Percentiles rank a stretch among this genome's conserved stretches.
Conservation (phyloP, 2,113 vertebrate species). For the Mastomys natalensis region DNA sequence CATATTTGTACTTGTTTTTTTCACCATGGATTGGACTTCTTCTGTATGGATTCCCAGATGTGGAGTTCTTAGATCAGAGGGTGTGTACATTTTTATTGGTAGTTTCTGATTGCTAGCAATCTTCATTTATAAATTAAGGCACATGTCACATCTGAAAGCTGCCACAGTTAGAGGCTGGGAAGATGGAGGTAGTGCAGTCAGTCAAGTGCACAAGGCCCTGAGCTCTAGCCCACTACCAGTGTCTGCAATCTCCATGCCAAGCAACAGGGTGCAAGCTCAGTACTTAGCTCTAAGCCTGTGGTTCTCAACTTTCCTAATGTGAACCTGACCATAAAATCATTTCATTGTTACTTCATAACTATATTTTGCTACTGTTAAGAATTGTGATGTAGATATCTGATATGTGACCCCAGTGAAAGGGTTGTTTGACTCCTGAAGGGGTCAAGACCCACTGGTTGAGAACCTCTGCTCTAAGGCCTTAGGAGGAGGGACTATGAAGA, state of each 20-base stretch:
- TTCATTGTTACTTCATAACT: neutral
- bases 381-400: neutral
- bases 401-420: neutral
- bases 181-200: neutral
- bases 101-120: neutral
- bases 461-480: neutral
- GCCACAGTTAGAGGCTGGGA: neutral
- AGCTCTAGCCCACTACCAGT: too few species aligned
- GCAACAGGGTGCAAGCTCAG: neutral
- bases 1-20: neutral
- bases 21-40: neutral
- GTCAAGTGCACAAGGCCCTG: too few species aligned
- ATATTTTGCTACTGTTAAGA: neutral
- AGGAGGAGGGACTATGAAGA: neutral
- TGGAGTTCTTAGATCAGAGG: neutral
- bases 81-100: neutral
- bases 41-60: neutral
- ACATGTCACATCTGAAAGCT: neutral
- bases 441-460: neutral
- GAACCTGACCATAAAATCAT: neutral
- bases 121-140: neutral
- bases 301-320: neutral
- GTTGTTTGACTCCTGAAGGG: neutral
- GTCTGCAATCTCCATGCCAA: neutral
- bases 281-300: neutral